phyloP scores from a whole-genome alignment of 2,797 vertebrate species.

The Gouania willdenowi region DNA sequence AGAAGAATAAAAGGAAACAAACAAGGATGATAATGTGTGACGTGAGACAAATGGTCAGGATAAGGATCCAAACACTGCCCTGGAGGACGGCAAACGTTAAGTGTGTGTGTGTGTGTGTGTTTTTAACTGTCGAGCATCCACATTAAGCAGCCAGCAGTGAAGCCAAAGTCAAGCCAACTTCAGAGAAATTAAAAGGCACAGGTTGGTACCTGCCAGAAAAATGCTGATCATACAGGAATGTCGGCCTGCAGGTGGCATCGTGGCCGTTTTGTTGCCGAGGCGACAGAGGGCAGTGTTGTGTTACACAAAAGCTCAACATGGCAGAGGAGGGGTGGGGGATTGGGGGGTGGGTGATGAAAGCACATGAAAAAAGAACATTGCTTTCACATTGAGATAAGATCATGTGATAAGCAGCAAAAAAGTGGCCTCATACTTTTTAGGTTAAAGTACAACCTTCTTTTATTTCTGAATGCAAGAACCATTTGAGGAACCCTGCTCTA shows the following conservation, averaged over 20 bases:
- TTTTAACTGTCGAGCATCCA: slow-evolving; percentile 25
- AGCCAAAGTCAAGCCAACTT: slow-evolving; percentile 21
- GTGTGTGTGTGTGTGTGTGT: background rate
- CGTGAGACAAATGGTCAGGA: slow-evolving; percentile 37
- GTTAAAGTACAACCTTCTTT: background rate
- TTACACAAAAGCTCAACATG: slow-evolving; percentile 9
- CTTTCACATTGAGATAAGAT: too few species aligned
- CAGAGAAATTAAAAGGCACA: slow-evolving; percentile 25
- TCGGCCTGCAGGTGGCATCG: slow-evolving; percentile 14
- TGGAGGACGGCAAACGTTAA: slow-evolving; percentile 29
- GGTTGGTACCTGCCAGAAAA: slow-evolving; percentile 7
- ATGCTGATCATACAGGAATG: background rate
- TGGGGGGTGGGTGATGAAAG: background rate
- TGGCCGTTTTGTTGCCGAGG: slow-evolving; percentile 8
- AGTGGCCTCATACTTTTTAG: too few species aligned
- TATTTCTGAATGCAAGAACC: too few species aligned
- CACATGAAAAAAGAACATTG: slow-evolving; percentile 7
- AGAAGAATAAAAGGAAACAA: slow-evolving; percentile 48
- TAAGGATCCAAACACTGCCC: slow-evolving; percentile 47
- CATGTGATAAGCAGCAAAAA: too few species aligned
- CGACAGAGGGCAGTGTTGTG: slow-evolving; percentile 64
- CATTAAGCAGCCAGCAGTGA: slow-evolving; percentile 38
- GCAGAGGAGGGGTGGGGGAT: too few species aligned
- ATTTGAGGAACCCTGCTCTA: too few species aligned
- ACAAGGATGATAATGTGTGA: slow-evolving; percentile 53